These are phyloP conservation scores for Salvator merianae DNA, from an alignment of 2,113 vertebrate genomes.

Conservation along the genomic window DNA sequence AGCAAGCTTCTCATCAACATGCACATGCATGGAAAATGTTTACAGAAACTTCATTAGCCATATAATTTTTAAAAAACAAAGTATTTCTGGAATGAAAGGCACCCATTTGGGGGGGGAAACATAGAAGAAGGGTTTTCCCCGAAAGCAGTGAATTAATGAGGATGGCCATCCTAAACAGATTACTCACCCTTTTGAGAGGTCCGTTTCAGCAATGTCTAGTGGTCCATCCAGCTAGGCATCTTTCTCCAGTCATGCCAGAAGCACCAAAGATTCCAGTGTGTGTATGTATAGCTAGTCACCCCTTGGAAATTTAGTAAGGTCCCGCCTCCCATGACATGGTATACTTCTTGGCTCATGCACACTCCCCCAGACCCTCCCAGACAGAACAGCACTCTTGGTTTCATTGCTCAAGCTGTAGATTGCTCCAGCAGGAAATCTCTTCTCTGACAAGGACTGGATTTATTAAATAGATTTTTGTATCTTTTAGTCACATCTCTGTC, in stretches of 20 bases:
- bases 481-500: no score
- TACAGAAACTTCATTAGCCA: not conserved
- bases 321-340: not conserved
- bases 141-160: not conserved
- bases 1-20: not conserved
- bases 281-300: not conserved
- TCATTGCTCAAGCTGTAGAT: not conserved
- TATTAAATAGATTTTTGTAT: not conserved
- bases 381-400: not conserved
- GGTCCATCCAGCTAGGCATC: not conserved
- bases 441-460: not conserved
- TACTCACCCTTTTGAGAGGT: constrained; percentile 36
- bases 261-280: not conserved
- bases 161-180: not conserved
- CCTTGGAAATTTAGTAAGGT: not conserved
- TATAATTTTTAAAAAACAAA: not conserved
- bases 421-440: not conserved
- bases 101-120: not conserved
- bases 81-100: not conserved
- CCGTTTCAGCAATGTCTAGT: not conserved
- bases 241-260: not conserved
- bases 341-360: not conserved
- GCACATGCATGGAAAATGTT: not conserved
- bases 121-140: not conserved
- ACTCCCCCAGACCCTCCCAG: not conserved